Percentiles rank a stretch among this genome's conserved stretches.
Conservation (phyloP, 2,113 vertebrate species). For the Diphyllodes magnificus region DNA sequence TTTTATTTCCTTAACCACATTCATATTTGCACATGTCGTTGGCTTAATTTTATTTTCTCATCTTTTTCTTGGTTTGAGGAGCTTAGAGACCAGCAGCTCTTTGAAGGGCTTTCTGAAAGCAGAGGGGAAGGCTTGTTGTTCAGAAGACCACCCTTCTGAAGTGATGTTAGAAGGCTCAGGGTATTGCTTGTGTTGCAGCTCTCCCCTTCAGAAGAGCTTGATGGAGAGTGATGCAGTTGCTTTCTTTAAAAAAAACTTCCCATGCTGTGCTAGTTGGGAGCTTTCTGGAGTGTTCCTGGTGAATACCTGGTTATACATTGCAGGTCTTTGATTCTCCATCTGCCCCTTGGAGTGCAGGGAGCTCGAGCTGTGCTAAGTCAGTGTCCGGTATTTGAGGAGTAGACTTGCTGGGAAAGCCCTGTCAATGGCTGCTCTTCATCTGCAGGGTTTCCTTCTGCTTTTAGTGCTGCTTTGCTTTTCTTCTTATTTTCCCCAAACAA, state of each 20-base stretch:
- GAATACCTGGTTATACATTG: rapidly evolving
- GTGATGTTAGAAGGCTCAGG: not conserved
- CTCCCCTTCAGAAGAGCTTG: not conserved
- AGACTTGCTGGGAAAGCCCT: not conserved
- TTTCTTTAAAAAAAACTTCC: not conserved
- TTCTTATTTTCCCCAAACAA: not conserved
- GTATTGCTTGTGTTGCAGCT: not conserved
- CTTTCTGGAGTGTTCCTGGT: not conserved
- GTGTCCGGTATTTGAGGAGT: rapidly evolving
- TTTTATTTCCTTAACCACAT: not conserved
- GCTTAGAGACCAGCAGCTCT: not conserved
- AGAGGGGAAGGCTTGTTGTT: not conserved
- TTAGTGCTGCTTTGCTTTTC: not conserved
- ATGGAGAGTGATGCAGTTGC: rapidly evolving
- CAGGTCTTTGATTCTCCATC: not conserved
- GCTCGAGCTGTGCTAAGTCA: rapidly evolving
- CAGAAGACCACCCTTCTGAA: not conserved
- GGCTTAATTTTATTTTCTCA: not conserved
- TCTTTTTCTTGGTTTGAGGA: not conserved
- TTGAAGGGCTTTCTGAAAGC: not conserved
- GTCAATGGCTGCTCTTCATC: not conserved
- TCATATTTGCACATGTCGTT: not conserved
- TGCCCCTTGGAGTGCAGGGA: not conserved
- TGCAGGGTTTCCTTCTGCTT: not conserved
- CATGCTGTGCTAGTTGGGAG: not conserved